Evolutionary conservation across 2,113 vertebrate genomes (phyloP).

Genomic region (Numida meleagris): DNA sequence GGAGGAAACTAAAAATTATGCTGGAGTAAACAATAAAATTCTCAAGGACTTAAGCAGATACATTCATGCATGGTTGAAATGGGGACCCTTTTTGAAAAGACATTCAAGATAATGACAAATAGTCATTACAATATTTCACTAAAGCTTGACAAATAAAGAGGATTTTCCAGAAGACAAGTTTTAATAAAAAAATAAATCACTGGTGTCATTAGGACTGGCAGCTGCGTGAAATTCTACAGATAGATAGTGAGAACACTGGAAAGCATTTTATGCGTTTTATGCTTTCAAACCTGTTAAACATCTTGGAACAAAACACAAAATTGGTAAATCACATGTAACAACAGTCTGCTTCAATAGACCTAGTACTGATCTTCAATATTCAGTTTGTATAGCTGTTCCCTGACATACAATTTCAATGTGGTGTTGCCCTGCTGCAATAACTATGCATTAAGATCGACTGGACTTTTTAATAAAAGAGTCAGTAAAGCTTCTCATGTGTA

Average conservation of each 20-base stretch:
- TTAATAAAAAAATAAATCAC: background rate
- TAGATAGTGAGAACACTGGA: background rate
- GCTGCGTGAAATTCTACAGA: background rate
- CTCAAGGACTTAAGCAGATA: background rate
- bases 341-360: background rate
- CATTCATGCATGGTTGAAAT: background rate
- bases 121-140: background rate
- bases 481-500: background rate
- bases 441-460: background rate
- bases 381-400: background rate
- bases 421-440: background rate
- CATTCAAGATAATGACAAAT: background rate
- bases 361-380: background rate
- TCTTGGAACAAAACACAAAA: background rate
- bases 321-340: rapidly evolving
- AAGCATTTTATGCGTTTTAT: background rate
- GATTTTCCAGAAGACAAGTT: background rate
- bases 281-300: background rate
- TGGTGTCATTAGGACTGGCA: background rate
- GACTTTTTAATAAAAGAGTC: background rate
- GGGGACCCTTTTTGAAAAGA: background rate
- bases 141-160: background rate
- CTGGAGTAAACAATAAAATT: background rate
- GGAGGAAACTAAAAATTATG: background rate
- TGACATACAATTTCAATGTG: background rate